phyloP scores from a whole-genome alignment of 1,140 invertebrate species.

The Drosophila athabasca region DNA sequence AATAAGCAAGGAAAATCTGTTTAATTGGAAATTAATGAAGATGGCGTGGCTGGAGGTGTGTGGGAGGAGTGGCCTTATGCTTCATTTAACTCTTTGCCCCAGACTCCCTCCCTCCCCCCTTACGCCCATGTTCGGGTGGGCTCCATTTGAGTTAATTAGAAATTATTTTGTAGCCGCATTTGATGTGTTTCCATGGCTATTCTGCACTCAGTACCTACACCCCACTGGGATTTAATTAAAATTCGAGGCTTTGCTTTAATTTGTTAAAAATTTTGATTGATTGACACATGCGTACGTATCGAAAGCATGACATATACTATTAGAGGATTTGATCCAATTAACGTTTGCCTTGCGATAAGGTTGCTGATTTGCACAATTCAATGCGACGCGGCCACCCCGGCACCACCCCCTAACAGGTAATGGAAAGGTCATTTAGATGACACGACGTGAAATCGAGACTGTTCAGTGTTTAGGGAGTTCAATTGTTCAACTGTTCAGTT shows the following conservation, averaged over 20 bases:
- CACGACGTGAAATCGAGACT: not conserved
- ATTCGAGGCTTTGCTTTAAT: slow-evolving; percentile 34
- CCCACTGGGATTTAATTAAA: slow-evolving; percentile 16
- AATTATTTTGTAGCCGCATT: slow-evolving; percentile 29
- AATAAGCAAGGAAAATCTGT: slow-evolving; percentile 30
- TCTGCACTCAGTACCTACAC: not conserved
- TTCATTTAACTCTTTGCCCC: slow-evolving; percentile 17
- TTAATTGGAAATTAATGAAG: slow-evolving; percentile 52
- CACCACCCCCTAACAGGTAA: slow-evolving; percentile 10
- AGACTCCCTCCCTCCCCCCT: not conserved
- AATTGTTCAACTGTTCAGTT: no score
- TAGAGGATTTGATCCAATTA: slow-evolving; percentile 47
- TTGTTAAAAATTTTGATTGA: slow-evolving; percentile 6
- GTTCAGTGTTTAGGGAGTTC: no score
- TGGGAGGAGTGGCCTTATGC: not conserved
- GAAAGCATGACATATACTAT: slow-evolving; percentile 6
- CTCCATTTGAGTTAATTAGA: slow-evolving; percentile 36
- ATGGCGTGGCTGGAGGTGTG: not conserved
- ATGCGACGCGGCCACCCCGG: slow-evolving; percentile 27
- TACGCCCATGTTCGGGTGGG: no score
- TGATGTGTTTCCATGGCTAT: slow-evolving; percentile 51
- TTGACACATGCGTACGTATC: slow-evolving; percentile 12
- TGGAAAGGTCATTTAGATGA: slow-evolving; percentile 58
- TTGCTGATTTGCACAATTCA: slow-evolving; percentile 59
- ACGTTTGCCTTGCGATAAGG: slow-evolving; percentile 45